phyloP scores from a whole-genome alignment of 2,113 vertebrate genomes.

The Barnardius zonarius region DNA sequence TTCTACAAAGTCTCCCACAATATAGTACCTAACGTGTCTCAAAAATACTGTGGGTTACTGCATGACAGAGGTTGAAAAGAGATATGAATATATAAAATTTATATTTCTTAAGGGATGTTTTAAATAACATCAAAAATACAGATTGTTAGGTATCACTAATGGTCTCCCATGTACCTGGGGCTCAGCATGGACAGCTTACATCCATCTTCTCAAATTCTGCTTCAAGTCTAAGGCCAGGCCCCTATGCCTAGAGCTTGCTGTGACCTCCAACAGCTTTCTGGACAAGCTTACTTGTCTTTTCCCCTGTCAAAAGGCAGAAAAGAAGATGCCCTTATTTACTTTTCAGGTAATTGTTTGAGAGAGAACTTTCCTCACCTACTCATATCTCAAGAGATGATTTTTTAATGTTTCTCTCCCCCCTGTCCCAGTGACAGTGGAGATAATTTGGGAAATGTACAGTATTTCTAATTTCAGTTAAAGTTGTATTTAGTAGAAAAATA shows the following conservation, averaged over 20 bases:
- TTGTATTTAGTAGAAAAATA: background rate
- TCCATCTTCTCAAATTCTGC: background rate
- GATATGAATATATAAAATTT: background rate
- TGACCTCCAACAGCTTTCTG: background rate
- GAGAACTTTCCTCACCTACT: background rate
- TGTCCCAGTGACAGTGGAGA: background rate
- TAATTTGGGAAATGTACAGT: background rate
- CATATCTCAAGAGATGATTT: background rate
- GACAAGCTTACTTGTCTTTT: background rate
- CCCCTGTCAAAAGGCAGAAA: background rate
- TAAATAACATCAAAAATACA: background rate
- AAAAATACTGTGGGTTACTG: background rate
- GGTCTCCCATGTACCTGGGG: fast-evolving
- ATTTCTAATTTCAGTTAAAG: background rate
- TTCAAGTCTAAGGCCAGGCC: background rate
- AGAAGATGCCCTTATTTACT: background rate
- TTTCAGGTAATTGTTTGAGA: background rate
- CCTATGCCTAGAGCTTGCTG: background rate
- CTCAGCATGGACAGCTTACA: background rate
- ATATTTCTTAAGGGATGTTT: background rate
- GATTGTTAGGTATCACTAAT: background rate
- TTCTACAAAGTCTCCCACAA: background rate
- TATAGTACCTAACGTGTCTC: background rate
- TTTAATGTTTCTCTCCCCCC: background rate
- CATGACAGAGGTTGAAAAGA: background rate